A percentile compares a stretch with the other conserved stretches of the same genome.
Evolutionary conservation across 2,797 vertebrate genomes (phyloP).

Genomic region (Pipistrellus pipistrellus): DNA sequence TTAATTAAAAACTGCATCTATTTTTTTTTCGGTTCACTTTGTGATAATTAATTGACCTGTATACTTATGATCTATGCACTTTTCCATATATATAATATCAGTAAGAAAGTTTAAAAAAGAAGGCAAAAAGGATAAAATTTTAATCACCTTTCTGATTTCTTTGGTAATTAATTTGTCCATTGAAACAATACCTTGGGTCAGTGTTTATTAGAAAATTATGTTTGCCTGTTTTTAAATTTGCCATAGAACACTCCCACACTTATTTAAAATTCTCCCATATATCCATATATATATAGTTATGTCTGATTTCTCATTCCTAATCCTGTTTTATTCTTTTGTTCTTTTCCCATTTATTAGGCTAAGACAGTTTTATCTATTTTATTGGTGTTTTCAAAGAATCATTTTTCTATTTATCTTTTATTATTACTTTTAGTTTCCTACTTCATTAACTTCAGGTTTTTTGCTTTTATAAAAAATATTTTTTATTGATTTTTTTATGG

Average conservation of each 20-base stretch:
- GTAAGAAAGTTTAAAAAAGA: slow-evolving; percentile 36
- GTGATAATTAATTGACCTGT: neutral
- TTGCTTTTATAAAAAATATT: too few species aligned
- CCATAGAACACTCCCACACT: neutral
- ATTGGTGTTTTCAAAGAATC: slow-evolving; percentile 30
- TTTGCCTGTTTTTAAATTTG: slow-evolving; percentile 21
- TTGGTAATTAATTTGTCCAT: neutral
- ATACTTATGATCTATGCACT: neutral
- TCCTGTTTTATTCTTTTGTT: neutral
- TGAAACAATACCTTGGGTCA: neutral
- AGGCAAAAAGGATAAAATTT: slow-evolving; percentile 11
- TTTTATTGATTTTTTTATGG: too few species aligned
- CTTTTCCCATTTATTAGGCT: neutral
- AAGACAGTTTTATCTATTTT: slow-evolving; percentile 6
- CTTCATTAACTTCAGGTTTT: slow-evolving; percentile 23
- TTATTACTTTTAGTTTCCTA: neutral
- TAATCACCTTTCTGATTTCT: slow-evolving; percentile 1
- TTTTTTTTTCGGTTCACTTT: neutral
- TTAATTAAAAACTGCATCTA: slow-evolving; percentile 22
- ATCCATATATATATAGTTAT: neutral
- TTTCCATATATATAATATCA: slow-evolving; percentile 2
- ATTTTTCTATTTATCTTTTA: slow-evolving; percentile 8
- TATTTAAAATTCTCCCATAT: neutral
- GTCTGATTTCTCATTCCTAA: slow-evolving; percentile 19
- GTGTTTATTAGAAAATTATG: slow-evolving; percentile 30